Evolutionary conservation across 2,113 vertebrate genomes (phyloP), one percentile per base, ranked within the genome.

Genomic region (Fulica atra): DNA sequence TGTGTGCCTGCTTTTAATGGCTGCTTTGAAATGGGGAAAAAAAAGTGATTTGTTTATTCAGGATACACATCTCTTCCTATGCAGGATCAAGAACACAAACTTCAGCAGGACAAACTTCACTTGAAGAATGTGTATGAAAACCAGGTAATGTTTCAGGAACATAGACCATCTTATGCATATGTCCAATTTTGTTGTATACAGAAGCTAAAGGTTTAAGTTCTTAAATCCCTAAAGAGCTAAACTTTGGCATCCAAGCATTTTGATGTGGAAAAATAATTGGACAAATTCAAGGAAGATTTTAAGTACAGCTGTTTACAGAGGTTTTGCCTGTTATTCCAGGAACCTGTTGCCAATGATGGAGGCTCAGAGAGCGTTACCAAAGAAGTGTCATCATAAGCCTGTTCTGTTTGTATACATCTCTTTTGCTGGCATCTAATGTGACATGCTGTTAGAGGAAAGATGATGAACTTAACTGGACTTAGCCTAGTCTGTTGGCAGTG

Each of bases 21-120:
- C 28, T 69, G 23, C 17, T 66, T 71, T 82, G 69, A 72, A 91
- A 66, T 20, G 7, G 46, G 20, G 44, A 56, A 73, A 65, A 28
- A 54, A 72, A 25, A 31, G 14, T 14, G 13, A 13, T 51, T 83
- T 66, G 9, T 63, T 57, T 60, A 9, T 89, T 91, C 65, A 76
- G 42, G 93, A 56, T 66, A 7, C 14, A 42, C 64, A 31, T 40
- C 65, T 89, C 94, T 96, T 96, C 48, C 74, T 93, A 95, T 83
- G 80, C 95, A 99, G 99, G 99, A 99, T 86, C 98, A 98, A 92
- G 99, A 99, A 85, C 94, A 92, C 69, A 98, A 97, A 60, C 97
- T 98, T 96, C 98, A 99, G 79, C 98, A 98, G 91, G 98, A 99
- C 70, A 99, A 97, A 96, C 97, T 97, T 81, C 95, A 98, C 54